A percentile compares a stretch with the other conserved stretches of the same genome.
These are phyloP conservation scores for Meteorus sp. DNA, from an alignment of 1,140 invertebrate species.

Conservation along the genomic window DNA sequence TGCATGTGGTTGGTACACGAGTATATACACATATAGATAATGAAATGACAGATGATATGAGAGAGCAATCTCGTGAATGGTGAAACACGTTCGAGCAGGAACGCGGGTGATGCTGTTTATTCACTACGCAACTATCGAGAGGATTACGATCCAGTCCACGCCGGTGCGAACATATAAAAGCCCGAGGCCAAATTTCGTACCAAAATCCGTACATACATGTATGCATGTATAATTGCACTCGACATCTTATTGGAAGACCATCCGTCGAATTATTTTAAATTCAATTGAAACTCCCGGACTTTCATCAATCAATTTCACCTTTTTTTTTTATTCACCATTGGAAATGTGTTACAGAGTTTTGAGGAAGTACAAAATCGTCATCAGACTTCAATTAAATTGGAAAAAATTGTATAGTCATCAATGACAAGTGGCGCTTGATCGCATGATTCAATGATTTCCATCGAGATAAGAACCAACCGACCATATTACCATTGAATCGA, in stretches of 20 bases:
- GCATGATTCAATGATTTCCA: constrained; percentile 56
- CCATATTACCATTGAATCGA: constrained; percentile 14
- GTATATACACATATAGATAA: no score
- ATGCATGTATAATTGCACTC: background rate
- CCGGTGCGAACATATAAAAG: constrained; percentile 15
- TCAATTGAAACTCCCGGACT: no score
- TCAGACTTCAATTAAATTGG: constrained; percentile 55
- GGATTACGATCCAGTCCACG: constrained; percentile 34
- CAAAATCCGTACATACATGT: no score
- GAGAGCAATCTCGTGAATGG: constrained; percentile 29
- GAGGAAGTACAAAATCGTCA: constrained; percentile 46
- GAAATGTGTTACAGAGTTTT: no score
- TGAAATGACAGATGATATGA: background rate
- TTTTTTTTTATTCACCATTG: background rate
- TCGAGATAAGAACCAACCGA: constrained; percentile 37
- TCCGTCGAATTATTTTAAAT: no score
- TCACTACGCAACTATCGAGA: constrained; percentile 35
- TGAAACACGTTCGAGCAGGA: constrained; percentile 23
- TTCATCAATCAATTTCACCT: no score
- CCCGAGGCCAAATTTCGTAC: background rate
- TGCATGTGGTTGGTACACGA: no score
- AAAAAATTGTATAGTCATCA: constrained; percentile 52
- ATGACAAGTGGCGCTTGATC: constrained; percentile 58
- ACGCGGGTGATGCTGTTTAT: constrained; percentile 43
- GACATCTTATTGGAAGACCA: no score